Evolutionary conservation across 2,888 invertebrate genomes (phyloP), one percentile per base, ranked within the genome.

Genomic region (Drosophila longiperda): DNA sequence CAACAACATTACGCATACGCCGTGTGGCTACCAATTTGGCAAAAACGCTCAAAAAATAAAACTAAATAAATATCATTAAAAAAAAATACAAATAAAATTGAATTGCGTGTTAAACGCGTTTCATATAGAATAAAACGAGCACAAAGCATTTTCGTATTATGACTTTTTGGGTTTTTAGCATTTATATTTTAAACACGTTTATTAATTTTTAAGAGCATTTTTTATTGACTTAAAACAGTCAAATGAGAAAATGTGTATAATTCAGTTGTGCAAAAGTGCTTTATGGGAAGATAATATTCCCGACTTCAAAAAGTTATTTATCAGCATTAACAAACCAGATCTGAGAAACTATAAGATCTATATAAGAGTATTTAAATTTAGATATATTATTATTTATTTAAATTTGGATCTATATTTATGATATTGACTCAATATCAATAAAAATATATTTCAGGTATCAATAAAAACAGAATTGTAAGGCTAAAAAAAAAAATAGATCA

Each of bases 1-100:
- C 77, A 78, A 66, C 72, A 59, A 64, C 66, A 78, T 83, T 78
- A 78, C 86, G 78, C 83, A 90, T 87, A 89, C 81, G 84, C 84
- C 57, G 63, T 57, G 78, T 74, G 73, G 66, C 53, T 61, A 65
- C 83, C 75, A 83, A 85, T 82, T 85, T 79, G 81, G 90, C 58
- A 73, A 40, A 29, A 29, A 33, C 12, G 17, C 20, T n/a, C 33
- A 42, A 57, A 42, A 57, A 42, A 57, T 32, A 20, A 26, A 52
- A 33, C 32, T 9, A 36, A 38, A 36, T 15, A 15, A 32, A 79
- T 82, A 85, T 81, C 82, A 76, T 75, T 15, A 33, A 29, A 29
- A 23, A 9, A 1, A 9, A 53, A 54, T 0, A 34, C 26, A 55
- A 38, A n/a, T n/a, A n/a, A 38, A 26, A n/a, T 1, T n/a, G 76